A percentile compares a stretch with the other conserved stretches of the same genome.
phyloP scores from a whole-genome alignment of 2,113 vertebrate species.

The Apaloderma vittatum region DNA sequence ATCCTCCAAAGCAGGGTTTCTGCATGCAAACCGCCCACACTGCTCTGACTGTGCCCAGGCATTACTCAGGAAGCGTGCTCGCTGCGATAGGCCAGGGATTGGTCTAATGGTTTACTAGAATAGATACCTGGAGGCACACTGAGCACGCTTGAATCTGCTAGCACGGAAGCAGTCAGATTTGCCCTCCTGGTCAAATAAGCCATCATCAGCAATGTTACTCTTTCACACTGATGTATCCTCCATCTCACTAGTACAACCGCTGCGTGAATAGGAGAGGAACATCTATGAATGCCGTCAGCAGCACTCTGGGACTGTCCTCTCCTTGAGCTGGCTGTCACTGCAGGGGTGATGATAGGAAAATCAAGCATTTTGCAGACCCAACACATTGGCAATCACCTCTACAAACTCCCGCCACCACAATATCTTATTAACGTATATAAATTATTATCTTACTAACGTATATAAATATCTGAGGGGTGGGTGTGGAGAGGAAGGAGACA shows the following conservation, averaged over 20 bases:
- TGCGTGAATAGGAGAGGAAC: background rate
- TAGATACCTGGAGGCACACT: background rate
- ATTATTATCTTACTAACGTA: too few species aligned
- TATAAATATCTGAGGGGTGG: too few species aligned
- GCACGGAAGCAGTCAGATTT: background rate
- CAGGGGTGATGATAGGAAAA: background rate
- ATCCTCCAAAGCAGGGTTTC: background rate
- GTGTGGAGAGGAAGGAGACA: too few species aligned
- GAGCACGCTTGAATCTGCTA: accelerated
- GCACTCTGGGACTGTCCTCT: background rate
- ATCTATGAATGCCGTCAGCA: background rate
- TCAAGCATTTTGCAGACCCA: background rate
- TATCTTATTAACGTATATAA: too few species aligned
- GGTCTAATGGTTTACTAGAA: background rate
- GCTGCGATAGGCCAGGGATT: accelerated
- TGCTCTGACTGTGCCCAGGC: accelerated
- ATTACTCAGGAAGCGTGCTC: background rate
- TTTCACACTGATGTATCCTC: background rate
- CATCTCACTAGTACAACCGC: background rate
- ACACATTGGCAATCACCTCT: background rate
- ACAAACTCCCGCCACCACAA: background rate
- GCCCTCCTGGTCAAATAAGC: background rate
- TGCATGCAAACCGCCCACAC: background rate
- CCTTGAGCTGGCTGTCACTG: background rate
- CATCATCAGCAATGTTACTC: background rate